Evolutionary conservation across 1,140 invertebrate species (phyloP), one percentile per base, ranked within the genome.

Genomic region (Macrobrachium nipponense): DNA sequence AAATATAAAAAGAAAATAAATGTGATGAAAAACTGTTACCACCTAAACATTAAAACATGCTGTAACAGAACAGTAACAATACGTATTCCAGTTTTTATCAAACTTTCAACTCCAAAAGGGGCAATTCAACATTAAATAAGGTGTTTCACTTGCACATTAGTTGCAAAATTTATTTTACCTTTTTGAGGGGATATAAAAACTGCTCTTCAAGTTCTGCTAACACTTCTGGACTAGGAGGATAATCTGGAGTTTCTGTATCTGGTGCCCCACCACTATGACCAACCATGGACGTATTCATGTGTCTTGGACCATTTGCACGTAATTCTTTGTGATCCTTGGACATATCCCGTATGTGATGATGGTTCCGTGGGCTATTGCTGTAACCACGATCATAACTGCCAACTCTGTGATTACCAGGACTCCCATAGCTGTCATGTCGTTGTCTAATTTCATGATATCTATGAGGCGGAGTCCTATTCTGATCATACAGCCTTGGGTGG

Each of bases 211-310:
- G 79, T 77, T 87, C 85, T 20, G 85, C 79, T 43, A 87, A 73
- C 62, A 87, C 70, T 59, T 87, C 85, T 8, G 85, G 85, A 66
- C 85, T 76, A 36, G 85, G 85, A 62, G 58, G 43, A 59, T 61
- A 90, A 68, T 66, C 85, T 90, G 82, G 92, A 86, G 86, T 91
- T 91, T 51, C 93, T n/a, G 36, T 27, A n/a, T 86, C 83, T 23
- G 82, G 8, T 58, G n/a, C 61, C n/a, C 59, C 51, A 44, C 27
- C 59, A 20, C 43, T 60, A 43, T 79, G 76, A 73, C 23, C 27
- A 44, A 23, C 72, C 23, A 36, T 60, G 14, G 58, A 14, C 59
- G 23, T 72, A n/a, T 23, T 61, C 27, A 62, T 18, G n/a, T 72
- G 77, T 62, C 83, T 78, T 14, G 83, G 83, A 15, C 83, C 83